Base-by-base conservation (phyloP, 1,140 invertebrate genomes). In the Heliconius nattereri region DNA sequence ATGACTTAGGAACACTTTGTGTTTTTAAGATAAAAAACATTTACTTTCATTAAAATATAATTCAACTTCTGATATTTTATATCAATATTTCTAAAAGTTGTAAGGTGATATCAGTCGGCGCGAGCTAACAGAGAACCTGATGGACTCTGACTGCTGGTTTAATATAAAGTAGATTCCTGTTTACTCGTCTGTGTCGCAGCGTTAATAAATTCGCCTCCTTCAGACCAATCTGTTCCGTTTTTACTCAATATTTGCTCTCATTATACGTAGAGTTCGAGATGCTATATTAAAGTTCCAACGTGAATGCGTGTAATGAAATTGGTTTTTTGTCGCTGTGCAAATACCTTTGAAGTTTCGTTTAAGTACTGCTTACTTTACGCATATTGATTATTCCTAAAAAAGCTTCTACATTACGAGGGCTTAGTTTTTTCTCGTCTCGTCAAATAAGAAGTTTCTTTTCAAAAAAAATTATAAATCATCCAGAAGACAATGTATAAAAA, bases 101-200 rank as follows among this genome's bases (percentile, higher is more conserved):
- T n/a, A 84, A 84, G 76, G 78, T 35, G 71, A 75, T 76, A 74
- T 78, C 32, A 81, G 54, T 73, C 78, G 78, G 20, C 79, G 83
- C 78, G 81, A 84, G 83, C 85, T 87, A 90, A 91, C 90, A 86
- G 85, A 83, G 79, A 76, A 78, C 86, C 87, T 86, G 86, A 89
- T 88, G 85, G 87, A 88, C 84, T 84, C 87, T 84, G 83, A 82
- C 90, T 90, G 85, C 87, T 85, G 84, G 84, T 90, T 90, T 93
- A 92, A 92, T 92, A 92, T 89, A 89, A 90, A 89, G 85, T 84
- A 89, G 87, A 88, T 86, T 86, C 85, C 76, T 90, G 85, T 92
- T 92, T 90, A 86, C 86, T 80, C 84, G 86, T 32, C 87, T 88
- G 85, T 87, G 88, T 92, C 87, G 83, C 90, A 81, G 81, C 84